Percentiles rank a stretch among this genome's conserved stretches.
Conservation (phyloP, 2,113 vertebrate genomes). For the Thamnophis sirtalis region DNA sequence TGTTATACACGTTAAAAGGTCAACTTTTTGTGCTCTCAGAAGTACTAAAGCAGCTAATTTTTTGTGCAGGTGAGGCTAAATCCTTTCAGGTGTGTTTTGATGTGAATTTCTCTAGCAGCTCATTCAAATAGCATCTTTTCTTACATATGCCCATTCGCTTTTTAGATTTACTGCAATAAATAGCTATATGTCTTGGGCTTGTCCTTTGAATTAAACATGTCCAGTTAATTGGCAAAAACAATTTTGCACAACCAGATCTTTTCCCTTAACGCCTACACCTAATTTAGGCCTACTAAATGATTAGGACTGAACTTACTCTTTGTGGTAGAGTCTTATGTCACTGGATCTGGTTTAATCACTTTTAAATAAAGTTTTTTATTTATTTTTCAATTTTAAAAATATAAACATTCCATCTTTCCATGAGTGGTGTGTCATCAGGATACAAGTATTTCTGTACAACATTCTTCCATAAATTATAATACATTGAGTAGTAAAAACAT, state of each 20-base stretch:
- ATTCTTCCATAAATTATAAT: too few relatives aligned
- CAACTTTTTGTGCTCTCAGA: not conserved
- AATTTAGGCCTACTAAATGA: not conserved
- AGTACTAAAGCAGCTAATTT: not conserved
- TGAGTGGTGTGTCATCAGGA: too few relatives aligned
- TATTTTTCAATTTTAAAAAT: too few relatives aligned
- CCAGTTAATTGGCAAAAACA: slow-evolving; percentile 1
- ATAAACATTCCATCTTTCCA: too few relatives aligned
- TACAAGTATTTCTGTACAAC: too few relatives aligned
- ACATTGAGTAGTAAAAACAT: too few relatives aligned
- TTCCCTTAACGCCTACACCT: not conserved
- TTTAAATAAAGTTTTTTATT: too few relatives aligned
- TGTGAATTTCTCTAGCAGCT: not conserved
- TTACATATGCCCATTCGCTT: not conserved
- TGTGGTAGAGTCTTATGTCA: not conserved
- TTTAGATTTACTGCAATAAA: not conserved
- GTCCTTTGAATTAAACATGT: not conserved
- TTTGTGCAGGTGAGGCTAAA: not conserved
- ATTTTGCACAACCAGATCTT: not conserved
- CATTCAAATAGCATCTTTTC: not conserved
- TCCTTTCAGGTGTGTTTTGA: not conserved
- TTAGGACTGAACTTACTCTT: not conserved
- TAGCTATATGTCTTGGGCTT: not conserved
- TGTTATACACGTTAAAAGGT: not conserved
- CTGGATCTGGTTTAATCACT: slow-evolving; percentile 19